Evolutionary conservation across 2,797 vertebrate species (phyloP).

Genomic region (Leptoclinus maculatus): DNA sequence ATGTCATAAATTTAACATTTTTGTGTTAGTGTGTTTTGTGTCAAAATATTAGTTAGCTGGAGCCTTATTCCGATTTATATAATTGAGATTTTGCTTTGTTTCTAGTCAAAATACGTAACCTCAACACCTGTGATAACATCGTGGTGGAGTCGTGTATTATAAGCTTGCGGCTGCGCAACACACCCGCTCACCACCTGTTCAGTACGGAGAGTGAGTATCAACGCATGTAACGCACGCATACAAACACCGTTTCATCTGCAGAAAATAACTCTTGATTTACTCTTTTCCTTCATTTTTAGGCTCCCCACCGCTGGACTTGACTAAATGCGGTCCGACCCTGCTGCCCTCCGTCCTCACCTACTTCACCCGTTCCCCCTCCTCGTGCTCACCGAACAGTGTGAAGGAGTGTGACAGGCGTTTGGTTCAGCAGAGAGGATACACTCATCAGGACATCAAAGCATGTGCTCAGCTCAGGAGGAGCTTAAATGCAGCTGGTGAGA

Average conservation of each 20-base stretch:
- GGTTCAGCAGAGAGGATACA: conserved; percentile 75
- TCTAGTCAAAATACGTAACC: conserved; percentile 83
- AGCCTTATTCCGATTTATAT: neutral
- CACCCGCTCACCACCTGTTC: conserved; percentile 78
- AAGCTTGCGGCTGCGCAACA: conserved; percentile 84
- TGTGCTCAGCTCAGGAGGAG: conserved; percentile 78
- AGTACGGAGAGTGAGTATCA: conserved; percentile 74
- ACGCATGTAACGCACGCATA: accelerated
- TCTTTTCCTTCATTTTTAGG: conserved; percentile 16
- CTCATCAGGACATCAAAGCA: conserved; percentile 74
- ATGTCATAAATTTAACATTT: neutral
- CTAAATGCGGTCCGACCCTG: conserved; percentile 60
- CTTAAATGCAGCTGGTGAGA: conserved; percentile 81
- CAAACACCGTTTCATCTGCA: neutral
- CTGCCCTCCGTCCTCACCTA: conserved; percentile 65
- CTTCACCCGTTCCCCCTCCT: conserved; percentile 15
- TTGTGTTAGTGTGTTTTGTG: neutral
- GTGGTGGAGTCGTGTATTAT: conserved; percentile 94
- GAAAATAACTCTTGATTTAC: accelerated
- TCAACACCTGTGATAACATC: conserved; percentile 91
- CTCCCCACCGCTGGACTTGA: conserved; percentile 48
- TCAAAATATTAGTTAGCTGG: neutral
- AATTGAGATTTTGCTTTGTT: conserved; percentile 44
- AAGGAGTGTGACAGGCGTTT: conserved; percentile 61
- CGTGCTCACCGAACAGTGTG: conserved; percentile 22